Conservation (phyloP, 2,113 vertebrate species). For the Podarcis cretensis region DNA sequence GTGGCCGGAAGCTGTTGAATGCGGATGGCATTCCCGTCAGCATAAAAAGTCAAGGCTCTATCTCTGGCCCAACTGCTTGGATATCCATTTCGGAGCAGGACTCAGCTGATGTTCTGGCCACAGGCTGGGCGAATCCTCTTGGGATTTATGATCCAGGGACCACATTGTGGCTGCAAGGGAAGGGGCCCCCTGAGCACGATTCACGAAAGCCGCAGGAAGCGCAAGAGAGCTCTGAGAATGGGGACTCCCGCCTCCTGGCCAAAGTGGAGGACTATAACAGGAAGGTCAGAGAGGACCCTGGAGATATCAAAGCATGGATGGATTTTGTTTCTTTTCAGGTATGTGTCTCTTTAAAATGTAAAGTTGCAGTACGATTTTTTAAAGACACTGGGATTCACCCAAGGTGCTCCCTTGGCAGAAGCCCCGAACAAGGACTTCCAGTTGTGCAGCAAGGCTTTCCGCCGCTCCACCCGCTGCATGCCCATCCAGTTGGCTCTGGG, state of each 20-base stretch:
- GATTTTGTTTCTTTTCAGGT: conserved; percentile 94
- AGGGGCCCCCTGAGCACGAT: conserved; percentile 71
- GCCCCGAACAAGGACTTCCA: too few species aligned
- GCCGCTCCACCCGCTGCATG: too few species aligned
- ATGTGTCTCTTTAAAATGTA: background rate
- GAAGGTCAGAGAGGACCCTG: conserved; percentile 88
- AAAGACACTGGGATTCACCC: too few species aligned
- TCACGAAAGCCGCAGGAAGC: conserved; percentile 46
- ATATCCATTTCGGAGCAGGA: conserved; percentile 73
- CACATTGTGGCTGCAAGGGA: conserved; percentile 88
- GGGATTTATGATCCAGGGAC: conserved; percentile 90
- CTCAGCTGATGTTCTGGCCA: conserved; percentile 19
- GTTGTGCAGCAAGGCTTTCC: too few species aligned
- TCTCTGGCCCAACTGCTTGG: conserved; percentile 59
- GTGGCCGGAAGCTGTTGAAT: conserved; percentile 75
- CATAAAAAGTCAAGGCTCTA: conserved; percentile 19
- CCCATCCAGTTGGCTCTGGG: too few species aligned
- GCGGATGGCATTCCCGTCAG: conserved; percentile 59
- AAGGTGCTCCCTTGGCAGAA: too few species aligned
- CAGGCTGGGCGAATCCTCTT: conserved; percentile 84
- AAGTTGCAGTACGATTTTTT: background rate
- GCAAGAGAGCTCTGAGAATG: conserved; percentile 47
- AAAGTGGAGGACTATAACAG: conserved; percentile 92
- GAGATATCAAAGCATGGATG: conserved; percentile 88
- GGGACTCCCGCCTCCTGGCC: conserved; percentile 47